Evolutionary conservation across 2,888 invertebrate species (phyloP).

Genomic region (Protula sp.): DNA sequence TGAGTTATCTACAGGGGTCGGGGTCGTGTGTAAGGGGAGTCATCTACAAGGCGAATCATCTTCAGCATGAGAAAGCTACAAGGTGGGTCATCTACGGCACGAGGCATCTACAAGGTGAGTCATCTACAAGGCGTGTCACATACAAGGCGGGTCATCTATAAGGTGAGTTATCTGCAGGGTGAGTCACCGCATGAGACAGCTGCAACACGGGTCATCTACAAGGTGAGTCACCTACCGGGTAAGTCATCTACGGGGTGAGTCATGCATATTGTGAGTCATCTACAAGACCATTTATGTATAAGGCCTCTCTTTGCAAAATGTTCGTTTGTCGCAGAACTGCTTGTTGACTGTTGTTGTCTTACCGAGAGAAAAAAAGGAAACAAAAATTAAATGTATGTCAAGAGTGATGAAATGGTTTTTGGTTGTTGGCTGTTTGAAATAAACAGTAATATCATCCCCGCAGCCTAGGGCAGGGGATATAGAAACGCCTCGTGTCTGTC

Average conservation of each 20-base stretch:
- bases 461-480: no score
- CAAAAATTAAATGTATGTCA: no score
- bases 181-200: no score
- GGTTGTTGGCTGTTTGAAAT: no score
- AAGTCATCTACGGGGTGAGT: slow-evolving; percentile 82
- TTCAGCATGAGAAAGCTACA: not conserved
- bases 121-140: not conserved
- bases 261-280: not conserved
- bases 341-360: no score
- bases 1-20: not conserved
- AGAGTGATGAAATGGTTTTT: no score
- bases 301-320: no score
- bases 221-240: slow-evolving; percentile 65
- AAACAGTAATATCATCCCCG: no score
- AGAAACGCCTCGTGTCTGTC: no score
- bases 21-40: not conserved
- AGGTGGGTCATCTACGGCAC: slow-evolving; percentile 67
- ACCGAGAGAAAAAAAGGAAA: no score
- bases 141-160: no score
- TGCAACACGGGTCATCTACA: not conserved
- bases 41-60: not conserved
- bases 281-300: not conserved
- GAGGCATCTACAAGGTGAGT: slow-evolving; percentile 80
- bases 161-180: not conserved
- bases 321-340: no score